Evolutionary conservation across 30 jellyfish, hydroid and myxozoan genomes (phyloP), one percentile per base, ranked within the genome.

Genomic region (Aurelia sp.): DNA sequence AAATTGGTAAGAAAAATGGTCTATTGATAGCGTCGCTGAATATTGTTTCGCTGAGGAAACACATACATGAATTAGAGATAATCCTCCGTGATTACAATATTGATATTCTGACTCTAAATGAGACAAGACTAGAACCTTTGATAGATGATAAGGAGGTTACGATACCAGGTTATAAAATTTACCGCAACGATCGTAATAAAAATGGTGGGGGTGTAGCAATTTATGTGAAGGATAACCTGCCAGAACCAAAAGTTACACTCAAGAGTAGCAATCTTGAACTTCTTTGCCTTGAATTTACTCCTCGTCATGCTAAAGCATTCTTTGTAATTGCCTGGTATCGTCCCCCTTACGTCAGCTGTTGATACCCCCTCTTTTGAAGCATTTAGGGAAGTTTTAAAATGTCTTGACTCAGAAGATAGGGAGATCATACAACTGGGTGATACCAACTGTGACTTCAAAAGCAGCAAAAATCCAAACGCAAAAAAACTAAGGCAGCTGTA

Each of bases 141-240:
- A 40, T 40, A 0, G 11, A 5, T 40, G 51, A 40, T 40, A 40
- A 6, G 3, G 63, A 52, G 20, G 61, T 16, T 50, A 17, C 31
- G 8, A 66, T 21, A 21, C 71, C 62, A 31, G 27, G 89, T 22
- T 65, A 62, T 13, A 78, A 33, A 35, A 21, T 40, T 19, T 35
- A 19, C 19, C 65, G 79, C 23, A 27, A 27, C 2, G 33, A 27
- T 27, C 33, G 33, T 27, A 27, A 27, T 27, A 27, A 27, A 27
- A 27, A 59, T 31, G 61, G 79, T 15, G 61, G 61, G 18, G 79
- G 64, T 15, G 79, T 40, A 31, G 61, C 79, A 69, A 4, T 69
- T 0, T 69, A 31, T 69, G 79, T 69, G 61, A 69, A 31, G 19
- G 79, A 69, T 20, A 10, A 69, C 2, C 61, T 69, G 61, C 79